These are phyloP conservation scores for Genyomyrus donnyi DNA, from an alignment of 2,113 vertebrate genomes.

Conservation along the genomic window DNA sequence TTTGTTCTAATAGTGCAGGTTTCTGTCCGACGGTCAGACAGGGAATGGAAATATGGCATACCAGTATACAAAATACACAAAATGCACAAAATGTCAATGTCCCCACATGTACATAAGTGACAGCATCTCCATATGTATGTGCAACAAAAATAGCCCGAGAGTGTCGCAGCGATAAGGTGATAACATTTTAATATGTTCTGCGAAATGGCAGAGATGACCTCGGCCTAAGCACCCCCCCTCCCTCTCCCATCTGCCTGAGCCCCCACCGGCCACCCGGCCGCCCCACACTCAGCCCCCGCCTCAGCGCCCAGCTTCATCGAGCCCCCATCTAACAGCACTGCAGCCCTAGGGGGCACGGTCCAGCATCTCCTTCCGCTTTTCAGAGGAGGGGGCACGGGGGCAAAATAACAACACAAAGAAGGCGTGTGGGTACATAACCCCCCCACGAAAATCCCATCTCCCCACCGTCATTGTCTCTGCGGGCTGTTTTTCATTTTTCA, in stretches of 20 bases:
- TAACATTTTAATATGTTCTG: neutral
- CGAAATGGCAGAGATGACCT: neutral
- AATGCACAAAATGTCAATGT: neutral
- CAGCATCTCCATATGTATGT: neutral
- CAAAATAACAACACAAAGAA: conserved; percentile 17
- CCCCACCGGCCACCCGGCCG: neutral
- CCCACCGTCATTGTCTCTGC: neutral
- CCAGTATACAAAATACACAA: neutral
- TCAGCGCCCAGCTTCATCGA: neutral
- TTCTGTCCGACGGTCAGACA: neutral
- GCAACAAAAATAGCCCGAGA: neutral
- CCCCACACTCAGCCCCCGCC: neutral
- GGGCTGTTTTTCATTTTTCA: neutral
- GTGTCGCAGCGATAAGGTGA: neutral
- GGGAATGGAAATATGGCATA: neutral
- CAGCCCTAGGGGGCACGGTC: conserved; percentile 7
- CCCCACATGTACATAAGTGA: neutral
- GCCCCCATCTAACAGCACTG: conserved; percentile 20
- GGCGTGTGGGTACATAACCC: conserved; percentile 22
- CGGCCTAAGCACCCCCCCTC: neutral
- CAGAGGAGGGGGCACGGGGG: conserved; percentile 8
- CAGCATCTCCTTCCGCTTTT: conserved; percentile 21
- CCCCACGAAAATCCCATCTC: conserved; percentile 26
- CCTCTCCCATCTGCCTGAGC: neutral
- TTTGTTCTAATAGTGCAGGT: neutral